These are phyloP conservation scores for Lontra canadensis DNA, from an alignment of 2,113 vertebrate species.

Conservation along the genomic window DNA sequence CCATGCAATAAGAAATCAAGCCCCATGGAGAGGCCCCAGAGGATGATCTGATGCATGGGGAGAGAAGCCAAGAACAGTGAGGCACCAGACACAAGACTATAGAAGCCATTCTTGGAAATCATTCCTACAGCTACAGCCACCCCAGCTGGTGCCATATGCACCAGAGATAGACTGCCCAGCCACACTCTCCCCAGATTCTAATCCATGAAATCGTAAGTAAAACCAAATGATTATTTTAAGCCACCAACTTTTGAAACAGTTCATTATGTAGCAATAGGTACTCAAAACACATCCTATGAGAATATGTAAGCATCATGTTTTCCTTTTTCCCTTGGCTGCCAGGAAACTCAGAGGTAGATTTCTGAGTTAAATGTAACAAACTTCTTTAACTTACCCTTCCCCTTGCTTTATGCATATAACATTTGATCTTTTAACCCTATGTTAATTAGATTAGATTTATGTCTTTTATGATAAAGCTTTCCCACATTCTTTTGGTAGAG, in stretches of 20 bases:
- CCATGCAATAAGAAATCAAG: not conserved
- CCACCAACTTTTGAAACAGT: not conserved
- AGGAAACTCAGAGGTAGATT: slow-evolving; percentile 36
- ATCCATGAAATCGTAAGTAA: not conserved
- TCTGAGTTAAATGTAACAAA: not conserved
- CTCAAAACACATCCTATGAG: not conserved
- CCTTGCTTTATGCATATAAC: not conserved
- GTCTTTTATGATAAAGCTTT: not conserved
- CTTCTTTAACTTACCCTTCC: not conserved
- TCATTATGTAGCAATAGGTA: not conserved
- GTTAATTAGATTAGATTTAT: not conserved
- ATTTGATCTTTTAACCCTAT: not conserved
- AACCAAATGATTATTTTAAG: not conserved
- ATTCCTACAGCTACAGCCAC: not conserved
- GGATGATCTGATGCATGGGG: not conserved
- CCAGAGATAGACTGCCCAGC: not conserved
- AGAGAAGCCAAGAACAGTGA: not conserved
- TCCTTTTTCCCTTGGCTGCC: not conserved
- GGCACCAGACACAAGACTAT: not conserved
- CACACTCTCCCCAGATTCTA: not conserved
- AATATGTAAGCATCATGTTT: not conserved
- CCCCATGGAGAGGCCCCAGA: not conserved
- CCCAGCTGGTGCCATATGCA: not conserved
- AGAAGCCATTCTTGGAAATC: not conserved
- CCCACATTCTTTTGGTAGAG: not conserved